phyloP scores from a whole-genome alignment of 2,888 invertebrate genomes.

The Dryocosmus kuriphilus region DNA sequence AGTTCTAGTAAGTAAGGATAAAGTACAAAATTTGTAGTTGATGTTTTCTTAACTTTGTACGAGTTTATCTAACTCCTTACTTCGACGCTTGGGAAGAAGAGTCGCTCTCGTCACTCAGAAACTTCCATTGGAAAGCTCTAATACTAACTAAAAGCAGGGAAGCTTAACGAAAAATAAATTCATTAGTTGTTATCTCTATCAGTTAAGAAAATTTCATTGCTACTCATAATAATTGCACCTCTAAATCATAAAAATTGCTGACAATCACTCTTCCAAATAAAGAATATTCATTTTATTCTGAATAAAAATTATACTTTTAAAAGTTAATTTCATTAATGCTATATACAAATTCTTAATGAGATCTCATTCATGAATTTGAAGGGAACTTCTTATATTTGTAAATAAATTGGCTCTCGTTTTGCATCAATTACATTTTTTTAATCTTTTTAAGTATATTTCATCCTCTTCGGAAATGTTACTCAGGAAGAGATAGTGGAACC shows the following conservation, averaged over 20 bases:
- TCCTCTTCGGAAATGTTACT: not conserved
- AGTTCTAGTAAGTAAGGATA: not conserved
- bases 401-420: not conserved
- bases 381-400: no score
- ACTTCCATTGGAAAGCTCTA: not conserved
- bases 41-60: not conserved
- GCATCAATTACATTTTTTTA: not conserved
- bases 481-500: not conserved
- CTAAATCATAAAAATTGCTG: no score
- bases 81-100: not conserved
- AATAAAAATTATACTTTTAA: not conserved
- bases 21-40: not conserved
- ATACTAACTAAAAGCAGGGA: not conserved
- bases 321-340: no score
- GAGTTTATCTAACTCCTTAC: slow-evolving; percentile 1
- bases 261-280: not conserved
- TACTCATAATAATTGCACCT: no score
- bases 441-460: not conserved
- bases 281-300: not conserved
- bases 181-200: not conserved
- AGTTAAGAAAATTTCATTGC: no score
- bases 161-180: not conserved
- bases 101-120: not conserved
- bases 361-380: no score
- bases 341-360: no score